Conservation (phyloP, 1,140 invertebrate genomes). For the Coenobita brevimanus region DNA sequence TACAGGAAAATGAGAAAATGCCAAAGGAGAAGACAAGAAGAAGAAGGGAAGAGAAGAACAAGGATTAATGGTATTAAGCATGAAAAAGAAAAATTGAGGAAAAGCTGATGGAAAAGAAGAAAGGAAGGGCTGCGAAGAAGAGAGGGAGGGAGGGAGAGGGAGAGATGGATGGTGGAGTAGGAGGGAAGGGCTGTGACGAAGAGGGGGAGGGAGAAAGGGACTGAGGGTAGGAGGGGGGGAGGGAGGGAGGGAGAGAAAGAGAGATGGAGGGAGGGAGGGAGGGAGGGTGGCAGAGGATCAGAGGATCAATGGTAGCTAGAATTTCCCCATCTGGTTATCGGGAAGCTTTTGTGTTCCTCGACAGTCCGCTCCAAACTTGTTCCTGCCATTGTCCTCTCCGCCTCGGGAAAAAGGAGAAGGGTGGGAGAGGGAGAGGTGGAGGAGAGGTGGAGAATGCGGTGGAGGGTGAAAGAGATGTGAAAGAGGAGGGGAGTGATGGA, state of each 20-base stretch:
- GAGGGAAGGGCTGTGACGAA: too few species aligned
- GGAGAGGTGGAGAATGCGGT: not conserved
- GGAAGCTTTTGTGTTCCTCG: not conserved
- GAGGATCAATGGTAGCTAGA: constrained; percentile 20
- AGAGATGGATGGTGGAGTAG: too few species aligned
- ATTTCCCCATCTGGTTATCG: constrained; percentile 30
- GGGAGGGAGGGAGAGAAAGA: too few species aligned
- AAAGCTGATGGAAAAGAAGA: too few species aligned
- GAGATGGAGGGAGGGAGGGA: not conserved
- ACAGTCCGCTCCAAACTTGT: constrained; percentile 2
- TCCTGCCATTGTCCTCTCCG: constrained; percentile 3
- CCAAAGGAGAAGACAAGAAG: too few species aligned
- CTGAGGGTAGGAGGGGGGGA: not conserved
- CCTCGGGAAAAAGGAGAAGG: not conserved
- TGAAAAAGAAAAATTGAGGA: too few species aligned
- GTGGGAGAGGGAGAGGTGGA: not conserved
- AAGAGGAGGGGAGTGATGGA: not conserved
- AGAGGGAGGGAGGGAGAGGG: not conserved
- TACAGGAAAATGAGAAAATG: too few species aligned
- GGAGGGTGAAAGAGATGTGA: too few species aligned
- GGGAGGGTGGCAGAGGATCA: not conserved
- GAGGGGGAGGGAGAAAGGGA: not conserved
- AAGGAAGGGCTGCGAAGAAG: too few species aligned
- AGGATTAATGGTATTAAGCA: too few species aligned
- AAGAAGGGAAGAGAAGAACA: too few species aligned